A percentile compares a stretch with the other conserved stretches of the same genome.
Evolutionary conservation across 2,888 invertebrate genomes (phyloP).

Genomic region (Rugalucina vietnamica): DNA sequence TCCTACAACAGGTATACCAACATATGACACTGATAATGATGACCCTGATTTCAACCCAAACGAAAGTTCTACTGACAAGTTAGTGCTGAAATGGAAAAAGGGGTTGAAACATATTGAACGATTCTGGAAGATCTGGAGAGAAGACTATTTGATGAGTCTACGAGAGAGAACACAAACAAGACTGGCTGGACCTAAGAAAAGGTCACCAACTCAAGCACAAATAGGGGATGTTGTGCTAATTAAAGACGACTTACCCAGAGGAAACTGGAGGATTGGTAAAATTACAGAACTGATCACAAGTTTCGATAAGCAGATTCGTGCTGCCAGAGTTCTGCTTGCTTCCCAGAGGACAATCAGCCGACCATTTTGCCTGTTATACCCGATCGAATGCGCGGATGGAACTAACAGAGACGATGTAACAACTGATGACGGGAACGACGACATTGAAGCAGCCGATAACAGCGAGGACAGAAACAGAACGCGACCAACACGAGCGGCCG

Average conservation of each 20-base stretch:
- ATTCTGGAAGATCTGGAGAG: constrained; percentile 36
- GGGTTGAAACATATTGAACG: constrained; percentile 7
- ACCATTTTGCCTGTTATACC: constrained; percentile 24
- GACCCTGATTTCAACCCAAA: constrained; percentile 19
- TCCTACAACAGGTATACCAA: constrained; percentile 23
- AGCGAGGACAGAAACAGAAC: too few species aligned
- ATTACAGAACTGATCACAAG: constrained; percentile 2
- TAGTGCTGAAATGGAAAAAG: not conserved
- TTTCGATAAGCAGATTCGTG: constrained; percentile 12
- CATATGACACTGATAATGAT: constrained; percentile 2
- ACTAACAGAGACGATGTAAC: too few species aligned
- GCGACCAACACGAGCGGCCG: too few species aligned
- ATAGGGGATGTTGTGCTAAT: constrained; percentile 19
- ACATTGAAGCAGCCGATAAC: too few species aligned
- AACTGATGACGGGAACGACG: too few species aligned
- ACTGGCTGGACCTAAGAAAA: not conserved
- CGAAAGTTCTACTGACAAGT: not conserved
- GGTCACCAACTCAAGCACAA: not conserved
- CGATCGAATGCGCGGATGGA: not conserved
- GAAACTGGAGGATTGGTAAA: constrained; percentile 10
- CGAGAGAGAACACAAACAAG: constrained; percentile 17
- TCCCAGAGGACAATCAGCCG: constrained; percentile 14
- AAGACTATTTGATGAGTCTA: constrained; percentile 29
- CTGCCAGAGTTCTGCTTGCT: constrained; percentile 11
- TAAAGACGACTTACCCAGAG: constrained; percentile 19